Percentiles rank a stretch among this genome's conserved stretches.
Evolutionary conservation across 2,113 vertebrate species (phyloP).

Genomic region (Poecilia latipinna): DNA sequence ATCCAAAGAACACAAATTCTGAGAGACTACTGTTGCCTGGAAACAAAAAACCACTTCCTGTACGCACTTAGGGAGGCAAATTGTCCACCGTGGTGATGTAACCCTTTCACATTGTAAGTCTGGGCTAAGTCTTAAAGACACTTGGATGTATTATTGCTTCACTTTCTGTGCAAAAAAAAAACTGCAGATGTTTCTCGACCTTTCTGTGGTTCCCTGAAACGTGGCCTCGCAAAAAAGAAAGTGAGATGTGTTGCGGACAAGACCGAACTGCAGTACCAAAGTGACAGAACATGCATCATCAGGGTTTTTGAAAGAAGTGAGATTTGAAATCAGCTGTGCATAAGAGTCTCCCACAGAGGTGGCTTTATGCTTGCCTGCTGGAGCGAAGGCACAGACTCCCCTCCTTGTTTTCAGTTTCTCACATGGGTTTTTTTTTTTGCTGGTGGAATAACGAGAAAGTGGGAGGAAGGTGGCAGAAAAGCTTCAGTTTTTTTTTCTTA

Average conservation of each 20-base stretch:
- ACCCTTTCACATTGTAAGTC: conserved; percentile 57
- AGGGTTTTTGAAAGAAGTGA: conserved; percentile 23
- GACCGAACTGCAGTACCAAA: conserved; percentile 76
- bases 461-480: conserved; percentile 42
- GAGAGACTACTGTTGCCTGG: conserved; percentile 69
- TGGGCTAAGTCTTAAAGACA: conserved; percentile 41
- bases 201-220: conserved; percentile 6
- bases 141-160: conserved; percentile 61
- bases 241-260: conserved; percentile 38
- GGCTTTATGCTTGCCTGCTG: conserved; percentile 44
- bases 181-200: conserved; percentile 31
- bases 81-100: conserved; percentile 55
- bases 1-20: conserved; percentile 65
- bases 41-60: conserved; percentile 68
- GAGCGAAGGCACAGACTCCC: conserved; percentile 25
- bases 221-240: conserved; percentile 1
- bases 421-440: conserved; percentile 50
- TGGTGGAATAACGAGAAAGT: conserved; percentile 52
- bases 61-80: conserved; percentile 36
- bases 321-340: conserved; percentile 38
- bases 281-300: conserved; percentile 30
- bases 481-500: neutral
- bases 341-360: conserved; percentile 46
- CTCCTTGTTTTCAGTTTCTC: conserved; percentile 43
- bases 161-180: conserved; percentile 44